phyloP scores from a whole-genome alignment of 2,113 vertebrate species.

The Aldabrachelys gigantea region DNA sequence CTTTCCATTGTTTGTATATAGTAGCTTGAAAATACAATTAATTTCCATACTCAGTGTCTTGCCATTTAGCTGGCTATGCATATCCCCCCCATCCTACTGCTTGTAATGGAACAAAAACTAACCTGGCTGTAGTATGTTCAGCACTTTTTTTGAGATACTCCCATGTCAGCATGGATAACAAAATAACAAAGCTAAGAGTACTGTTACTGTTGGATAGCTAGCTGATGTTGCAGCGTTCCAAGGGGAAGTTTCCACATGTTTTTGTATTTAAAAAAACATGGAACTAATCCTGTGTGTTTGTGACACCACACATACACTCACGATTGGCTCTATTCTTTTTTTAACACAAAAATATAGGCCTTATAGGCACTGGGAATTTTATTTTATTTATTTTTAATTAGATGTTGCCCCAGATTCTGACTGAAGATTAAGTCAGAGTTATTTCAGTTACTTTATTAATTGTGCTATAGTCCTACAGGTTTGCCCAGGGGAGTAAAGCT shows the following conservation, averaged over 20 bases:
- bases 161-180: neutral
- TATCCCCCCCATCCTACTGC: neutral
- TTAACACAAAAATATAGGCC: neutral
- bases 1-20: neutral
- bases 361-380: neutral
- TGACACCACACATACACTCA: neutral
- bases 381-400: neutral
- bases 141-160: neutral
- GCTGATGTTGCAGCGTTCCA: neutral
- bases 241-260: neutral
- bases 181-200: neutral
- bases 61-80: neutral
- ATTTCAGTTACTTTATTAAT: neutral
- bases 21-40: neutral
- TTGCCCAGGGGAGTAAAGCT: neutral
- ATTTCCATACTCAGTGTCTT: neutral
- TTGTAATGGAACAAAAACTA: neutral
- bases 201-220: neutral
- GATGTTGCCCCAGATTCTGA: neutral
- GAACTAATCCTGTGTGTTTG: neutral
- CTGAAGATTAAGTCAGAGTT: neutral
- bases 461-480: neutral
- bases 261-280: neutral
- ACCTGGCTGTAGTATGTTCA: neutral
- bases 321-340: neutral